Evolutionary conservation across 2,113 vertebrate genomes (phyloP).

Genomic region (Callospermophilus lateralis): DNA sequence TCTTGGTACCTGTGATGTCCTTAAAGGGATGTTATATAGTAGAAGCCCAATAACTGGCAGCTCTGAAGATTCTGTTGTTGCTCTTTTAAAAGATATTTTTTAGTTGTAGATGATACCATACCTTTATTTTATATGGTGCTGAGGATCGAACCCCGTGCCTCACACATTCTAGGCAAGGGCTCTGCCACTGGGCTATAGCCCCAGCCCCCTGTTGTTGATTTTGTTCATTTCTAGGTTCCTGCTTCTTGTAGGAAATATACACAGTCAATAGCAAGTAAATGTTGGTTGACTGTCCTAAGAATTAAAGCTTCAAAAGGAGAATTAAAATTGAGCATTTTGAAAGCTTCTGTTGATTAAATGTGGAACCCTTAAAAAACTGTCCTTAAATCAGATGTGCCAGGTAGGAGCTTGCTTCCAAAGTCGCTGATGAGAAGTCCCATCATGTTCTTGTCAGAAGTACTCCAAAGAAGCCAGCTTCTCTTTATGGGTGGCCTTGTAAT

Average conservation of each 20-base stretch:
- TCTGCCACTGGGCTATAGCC: no score
- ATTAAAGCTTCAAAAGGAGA: not conserved
- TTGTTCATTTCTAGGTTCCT: not conserved
- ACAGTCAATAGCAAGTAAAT: not conserved
- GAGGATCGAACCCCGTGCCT: no score
- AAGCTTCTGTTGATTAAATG: not conserved
- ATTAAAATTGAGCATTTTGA: not conserved
- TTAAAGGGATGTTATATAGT: not conserved
- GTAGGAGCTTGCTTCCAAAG: not conserved
- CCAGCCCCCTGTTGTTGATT: not conserved
- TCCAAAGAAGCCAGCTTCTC: not conserved
- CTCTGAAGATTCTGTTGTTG: fast-evolving
- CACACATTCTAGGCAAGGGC: no score
- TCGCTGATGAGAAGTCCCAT: not conserved
- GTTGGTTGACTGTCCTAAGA: not conserved
- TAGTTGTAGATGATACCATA: no score
- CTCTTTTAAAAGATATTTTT: not conserved
- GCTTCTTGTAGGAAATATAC: not conserved
- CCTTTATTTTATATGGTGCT: no score
- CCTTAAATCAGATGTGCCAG: not conserved
- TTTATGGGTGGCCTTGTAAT: not conserved
- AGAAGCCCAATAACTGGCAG: not conserved
- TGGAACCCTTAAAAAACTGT: not conserved
- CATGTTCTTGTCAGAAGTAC: not conserved
- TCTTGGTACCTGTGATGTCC: not conserved